phyloP scores from a whole-genome alignment of 1,140 invertebrate species.

The Aphelinus certus region DNA sequence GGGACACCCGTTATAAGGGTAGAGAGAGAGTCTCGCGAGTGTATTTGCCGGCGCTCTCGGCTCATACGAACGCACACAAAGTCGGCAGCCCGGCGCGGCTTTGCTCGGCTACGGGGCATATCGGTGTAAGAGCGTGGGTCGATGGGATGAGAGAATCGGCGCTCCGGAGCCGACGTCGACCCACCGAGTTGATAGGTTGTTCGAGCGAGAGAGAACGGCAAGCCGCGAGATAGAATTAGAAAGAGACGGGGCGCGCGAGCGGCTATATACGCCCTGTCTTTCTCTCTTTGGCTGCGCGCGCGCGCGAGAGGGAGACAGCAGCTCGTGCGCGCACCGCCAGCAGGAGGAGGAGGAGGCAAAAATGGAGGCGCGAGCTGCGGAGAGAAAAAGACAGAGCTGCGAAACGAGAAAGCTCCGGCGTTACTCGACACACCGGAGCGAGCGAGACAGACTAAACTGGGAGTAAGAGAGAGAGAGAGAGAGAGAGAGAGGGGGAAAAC shows the following conservation, averaged over 20 bases:
- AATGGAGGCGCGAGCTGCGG: slow-evolving; percentile 2
- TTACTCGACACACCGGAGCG: slow-evolving; percentile 37
- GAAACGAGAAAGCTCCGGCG: slow-evolving; percentile 22
- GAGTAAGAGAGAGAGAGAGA: too few relatives aligned
- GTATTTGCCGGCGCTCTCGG: slow-evolving; percentile 33
- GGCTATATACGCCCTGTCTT: neutral
- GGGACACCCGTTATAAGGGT: slow-evolving; percentile 48
- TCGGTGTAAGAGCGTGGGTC: slow-evolving; percentile 64
- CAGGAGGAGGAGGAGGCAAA: slow-evolving; percentile 18
- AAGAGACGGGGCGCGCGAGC: slow-evolving; percentile 46
- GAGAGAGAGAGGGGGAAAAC: neutral
- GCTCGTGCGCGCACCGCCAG: neutral
- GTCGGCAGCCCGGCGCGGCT: slow-evolving; percentile 53
- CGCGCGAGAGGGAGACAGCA: neutral
- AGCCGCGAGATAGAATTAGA: slow-evolving; percentile 65
- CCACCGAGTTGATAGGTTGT: slow-evolving; percentile 67
- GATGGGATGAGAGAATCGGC: slow-evolving; percentile 63
- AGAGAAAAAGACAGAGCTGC: neutral
- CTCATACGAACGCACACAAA: slow-evolving; percentile 42
- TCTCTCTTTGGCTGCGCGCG: slow-evolving; percentile 6
- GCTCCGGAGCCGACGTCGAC: slow-evolving; percentile 61
- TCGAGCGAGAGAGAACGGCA: slow-evolving; percentile 56
- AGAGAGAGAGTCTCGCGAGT: slow-evolving; percentile 32
- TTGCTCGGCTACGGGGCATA: slow-evolving; percentile 56
- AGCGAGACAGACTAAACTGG: slow-evolving; percentile 14